Percentiles rank a stretch among this genome's conserved stretches.
Conservation (phyloP, 2,888 invertebrate genomes). For the Sphecodes monilicornis region DNA sequence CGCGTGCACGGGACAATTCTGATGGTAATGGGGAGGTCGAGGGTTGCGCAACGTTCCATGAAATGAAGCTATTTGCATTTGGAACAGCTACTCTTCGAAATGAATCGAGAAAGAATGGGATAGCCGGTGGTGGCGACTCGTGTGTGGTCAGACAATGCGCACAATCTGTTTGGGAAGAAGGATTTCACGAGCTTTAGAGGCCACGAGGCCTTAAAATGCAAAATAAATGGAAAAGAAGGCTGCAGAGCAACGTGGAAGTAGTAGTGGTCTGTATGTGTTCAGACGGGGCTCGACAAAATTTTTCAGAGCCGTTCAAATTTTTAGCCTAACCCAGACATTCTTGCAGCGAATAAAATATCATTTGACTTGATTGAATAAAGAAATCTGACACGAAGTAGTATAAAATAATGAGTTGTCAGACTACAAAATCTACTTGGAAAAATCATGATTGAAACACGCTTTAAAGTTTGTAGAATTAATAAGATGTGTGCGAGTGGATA, state of each 20-base stretch:
- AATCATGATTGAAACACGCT: too few species aligned
- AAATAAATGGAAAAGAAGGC: not conserved
- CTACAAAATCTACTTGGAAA: too few species aligned
- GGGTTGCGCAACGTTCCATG: conserved; percentile 2
- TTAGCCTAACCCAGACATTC: too few species aligned
- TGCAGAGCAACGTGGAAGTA: not conserved
- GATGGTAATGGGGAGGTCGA: not conserved
- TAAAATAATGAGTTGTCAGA: too few species aligned
- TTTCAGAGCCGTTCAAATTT: not conserved
- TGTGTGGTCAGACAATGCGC: not conserved
- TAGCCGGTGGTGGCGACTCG: too few species aligned
- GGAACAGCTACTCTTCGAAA: not conserved
- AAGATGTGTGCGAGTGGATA: too few species aligned
- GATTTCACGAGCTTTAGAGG: not conserved
- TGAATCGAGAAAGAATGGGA: conserved; percentile 1
- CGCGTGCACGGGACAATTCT: not conserved
- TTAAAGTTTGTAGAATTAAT: too few species aligned
- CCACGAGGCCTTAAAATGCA: not conserved
- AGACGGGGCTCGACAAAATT: not conserved
- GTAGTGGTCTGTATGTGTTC: not conserved
- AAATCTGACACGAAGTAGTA: not conserved
- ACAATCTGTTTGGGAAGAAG: not conserved
- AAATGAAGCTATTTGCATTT: conserved; percentile 9
- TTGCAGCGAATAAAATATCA: not conserved
- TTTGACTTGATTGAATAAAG: not conserved